Percentiles rank a stretch among this genome's conserved stretches.
Evolutionary conservation across 2,888 invertebrate genomes (phyloP).

Genomic region (Alsophila aescularia): DNA sequence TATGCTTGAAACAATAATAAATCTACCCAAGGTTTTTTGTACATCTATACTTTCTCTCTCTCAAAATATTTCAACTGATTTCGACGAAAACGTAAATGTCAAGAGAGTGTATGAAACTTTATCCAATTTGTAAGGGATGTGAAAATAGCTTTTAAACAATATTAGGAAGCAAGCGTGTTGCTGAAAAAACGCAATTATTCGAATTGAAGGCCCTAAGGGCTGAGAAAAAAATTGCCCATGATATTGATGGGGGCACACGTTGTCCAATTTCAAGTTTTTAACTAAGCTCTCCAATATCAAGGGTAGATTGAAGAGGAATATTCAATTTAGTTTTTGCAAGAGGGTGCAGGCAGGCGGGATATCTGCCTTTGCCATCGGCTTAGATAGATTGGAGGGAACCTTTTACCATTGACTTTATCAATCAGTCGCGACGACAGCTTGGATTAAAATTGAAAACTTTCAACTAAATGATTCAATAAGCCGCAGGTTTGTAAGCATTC

Average conservation of each 20-base stretch:
- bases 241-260: constrained; percentile 15
- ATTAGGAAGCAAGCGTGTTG: constrained; percentile 9
- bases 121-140: constrained; percentile 14
- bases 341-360: constrained; percentile 61
- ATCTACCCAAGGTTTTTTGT: not conserved
- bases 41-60: not conserved
- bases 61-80: constrained; percentile 1
- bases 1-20: constrained; percentile 1
- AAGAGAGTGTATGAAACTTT: constrained; percentile 9
- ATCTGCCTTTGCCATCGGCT: constrained; percentile 52
- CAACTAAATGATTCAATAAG: constrained; percentile 27
- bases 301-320: constrained; percentile 48
- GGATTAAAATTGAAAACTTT: constrained; percentile 28
- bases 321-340: constrained; percentile 67
- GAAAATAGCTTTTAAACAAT: constrained; percentile 18
- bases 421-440: constrained; percentile 45
- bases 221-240: constrained; percentile 7
- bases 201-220: constrained; percentile 5
- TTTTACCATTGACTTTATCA: constrained; percentile 49
- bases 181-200: constrained; percentile 19
- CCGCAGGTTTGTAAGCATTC: not conserved
- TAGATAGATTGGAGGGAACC: constrained; percentile 54
- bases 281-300: constrained; percentile 31
- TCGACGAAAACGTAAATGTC: constrained; percentile 3
- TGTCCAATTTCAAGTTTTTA: constrained; percentile 37